Base-by-base conservation (phyloP, 2,888 invertebrate genomes). In the Omphaloscelis lunosa region DNA sequence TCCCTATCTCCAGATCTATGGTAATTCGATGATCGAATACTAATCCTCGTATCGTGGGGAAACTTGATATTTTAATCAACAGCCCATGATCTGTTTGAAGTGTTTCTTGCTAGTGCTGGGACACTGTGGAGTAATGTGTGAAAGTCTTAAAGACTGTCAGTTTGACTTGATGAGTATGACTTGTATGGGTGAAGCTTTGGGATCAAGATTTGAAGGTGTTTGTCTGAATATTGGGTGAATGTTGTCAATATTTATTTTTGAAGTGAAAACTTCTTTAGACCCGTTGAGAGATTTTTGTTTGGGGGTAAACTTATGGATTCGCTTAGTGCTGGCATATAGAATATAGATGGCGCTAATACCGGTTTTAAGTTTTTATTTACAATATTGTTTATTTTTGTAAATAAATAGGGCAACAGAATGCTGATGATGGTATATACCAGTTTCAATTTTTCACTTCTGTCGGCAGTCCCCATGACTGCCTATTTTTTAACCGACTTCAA, bases 51-150 rank as follows among this genome's bases (percentile, higher is more conserved):
- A 88, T 87, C 89, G 90, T 86, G 80, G 66, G 82, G 89, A 88
- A 92, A 91, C 80, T 85, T 86, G 89, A 92, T 92, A 89, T 90
- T 89, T 88, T 90, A 91, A 91, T 91, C 88, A 89, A 82, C 85
- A 70, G 23, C 3, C 65, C 34, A 78, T 61, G 76, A 83, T 82
- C 82, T 79, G 75, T 75, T 75, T 58, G 73, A 65, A 77, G 71
- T 77, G 80, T 67, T 61, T 15, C 72, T 12, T 23, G 51, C 23
- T 23, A 61, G 65, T 62, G 63, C 68, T 62, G 41, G n/a, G 65
- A 41, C 27, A 15, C 61, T 48, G 63, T 72, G 73, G 45, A 12
- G 34, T 62, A 65, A 63, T 69, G 74, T 80, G 69, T 71, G 53
- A 68, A 53, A 29, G 27, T 39, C 72, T 79, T 65, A 62, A 0